These are phyloP conservation scores for Bucorvus abyssinicus DNA, from an alignment of 2,797 vertebrate genomes.

Conservation along the genomic window DNA sequence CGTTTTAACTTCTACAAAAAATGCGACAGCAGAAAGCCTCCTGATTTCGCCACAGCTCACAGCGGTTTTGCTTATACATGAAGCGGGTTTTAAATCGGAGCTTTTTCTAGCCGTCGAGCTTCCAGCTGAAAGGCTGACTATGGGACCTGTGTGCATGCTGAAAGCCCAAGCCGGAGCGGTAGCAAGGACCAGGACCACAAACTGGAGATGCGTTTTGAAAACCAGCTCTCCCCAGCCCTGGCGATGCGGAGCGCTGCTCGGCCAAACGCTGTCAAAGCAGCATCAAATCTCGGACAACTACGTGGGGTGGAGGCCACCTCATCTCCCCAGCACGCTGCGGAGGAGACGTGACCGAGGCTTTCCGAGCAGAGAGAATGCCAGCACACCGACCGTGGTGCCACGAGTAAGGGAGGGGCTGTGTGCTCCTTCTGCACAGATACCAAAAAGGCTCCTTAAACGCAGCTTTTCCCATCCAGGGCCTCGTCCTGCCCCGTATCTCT, in stretches of 20 bases:
- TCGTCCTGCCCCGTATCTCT: background rate
- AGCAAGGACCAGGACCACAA: background rate
- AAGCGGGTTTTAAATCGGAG: background rate
- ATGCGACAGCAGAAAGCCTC: background rate
- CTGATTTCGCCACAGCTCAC: background rate
- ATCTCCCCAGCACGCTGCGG: fast-evolving
- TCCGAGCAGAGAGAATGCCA: background rate
- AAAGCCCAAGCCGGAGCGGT: background rate
- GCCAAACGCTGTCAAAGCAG: background rate
- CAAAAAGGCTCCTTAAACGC: background rate
- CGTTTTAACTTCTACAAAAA: background rate
- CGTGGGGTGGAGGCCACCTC: background rate
- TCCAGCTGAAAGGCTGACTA: fast-evolving
- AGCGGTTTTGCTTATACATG: background rate
- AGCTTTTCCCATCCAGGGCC: background rate
- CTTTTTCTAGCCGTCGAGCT: background rate
- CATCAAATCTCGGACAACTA: background rate
- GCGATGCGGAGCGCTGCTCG: background rate
- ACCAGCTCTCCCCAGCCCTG: background rate
- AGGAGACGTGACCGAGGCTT: fast-evolving
- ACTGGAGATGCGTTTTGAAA: background rate
- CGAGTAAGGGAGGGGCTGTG: background rate
- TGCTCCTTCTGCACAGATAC: background rate
- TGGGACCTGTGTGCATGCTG: fast-evolving
- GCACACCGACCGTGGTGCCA: background rate